Base-by-base conservation (phyloP, 23 tunicate species). In the Ascidia mentula region DNA sequence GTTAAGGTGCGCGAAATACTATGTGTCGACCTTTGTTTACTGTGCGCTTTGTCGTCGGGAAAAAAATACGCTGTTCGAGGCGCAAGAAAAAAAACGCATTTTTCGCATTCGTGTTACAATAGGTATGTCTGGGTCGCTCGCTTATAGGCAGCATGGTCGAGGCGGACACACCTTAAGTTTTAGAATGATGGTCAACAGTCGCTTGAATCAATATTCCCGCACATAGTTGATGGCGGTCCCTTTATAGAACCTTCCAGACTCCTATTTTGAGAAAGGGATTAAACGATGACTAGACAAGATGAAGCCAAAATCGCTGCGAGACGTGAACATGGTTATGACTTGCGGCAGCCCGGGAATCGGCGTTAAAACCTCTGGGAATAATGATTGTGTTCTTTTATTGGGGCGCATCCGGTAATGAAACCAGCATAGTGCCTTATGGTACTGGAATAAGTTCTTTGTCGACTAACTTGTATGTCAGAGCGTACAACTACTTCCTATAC, bases 11-110 rank as follows among this genome's bases (percentile, higher is more conserved):
- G 65, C 22, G 24, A 9, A 9, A 53, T 53, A 53, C 24, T 53
- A 53, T 53, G 24, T 20, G 65, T 53, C 65, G 65, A 9, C 65
- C 65, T 53, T 53, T 53, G 65, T 53, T 53, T 53, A 53, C 65
- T 28, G 24, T 53, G 65, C 65, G 65, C 65, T 20, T 28, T 20
- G 65, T 3, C 65, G 13, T 26, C 22, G 65, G 24, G 24, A 53
- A 53, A 53, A 53, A 20, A 53, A 26, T 53, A 53, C 65, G 24
- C 65, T 53, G 65, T 9, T 53, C 2, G 65, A 6, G 7, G 2
- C 4, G 65, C 1, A 9, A 53, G 65, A 53, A 9, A 53, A 53
- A 53, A 53, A 9, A 53, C 24, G 65, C 65, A 53, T 53, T 53
- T 53, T 53, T 53, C 65, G 65, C 65, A 53, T 53, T 53, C 65